These are phyloP conservation scores for Crematogaster levior DNA, from an alignment of 2,888 invertebrate genomes.

Conservation along the genomic window DNA sequence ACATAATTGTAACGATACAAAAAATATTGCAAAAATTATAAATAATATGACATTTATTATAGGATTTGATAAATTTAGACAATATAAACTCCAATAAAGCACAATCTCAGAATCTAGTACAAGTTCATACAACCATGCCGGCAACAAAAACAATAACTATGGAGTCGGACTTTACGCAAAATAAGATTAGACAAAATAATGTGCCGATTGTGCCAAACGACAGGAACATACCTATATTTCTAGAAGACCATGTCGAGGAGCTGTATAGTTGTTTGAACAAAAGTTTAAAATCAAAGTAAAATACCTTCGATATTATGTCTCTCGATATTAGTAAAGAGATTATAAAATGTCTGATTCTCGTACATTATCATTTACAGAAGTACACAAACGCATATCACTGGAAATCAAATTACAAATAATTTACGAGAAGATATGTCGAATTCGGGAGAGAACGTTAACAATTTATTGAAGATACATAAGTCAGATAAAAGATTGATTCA, in stretches of 20 bases:
- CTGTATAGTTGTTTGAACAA: slow-evolving; percentile 61
- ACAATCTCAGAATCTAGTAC: slow-evolving; percentile 5
- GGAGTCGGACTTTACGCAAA: neutral
- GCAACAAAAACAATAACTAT: neutral
- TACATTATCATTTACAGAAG: slow-evolving; percentile 67
- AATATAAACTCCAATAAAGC: neutral
- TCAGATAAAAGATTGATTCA: slow-evolving; percentile 53
- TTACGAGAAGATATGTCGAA: slow-evolving; percentile 66
- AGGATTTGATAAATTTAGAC: slow-evolving; percentile 34
- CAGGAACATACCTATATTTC: slow-evolving; percentile 75
- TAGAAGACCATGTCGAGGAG: slow-evolving; percentile 71
- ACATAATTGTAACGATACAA: neutral
- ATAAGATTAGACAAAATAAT: slow-evolving; percentile 47
- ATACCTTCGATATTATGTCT: neutral
- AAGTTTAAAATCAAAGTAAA: slow-evolving; percentile 65
- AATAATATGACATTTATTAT: slow-evolving; percentile 29
- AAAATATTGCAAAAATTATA: slow-evolving; percentile 9
- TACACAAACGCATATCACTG: slow-evolving; percentile 76
- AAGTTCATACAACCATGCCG: neutral
- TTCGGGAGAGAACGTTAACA: slow-evolving; percentile 64
- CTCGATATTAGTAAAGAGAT: neutral
- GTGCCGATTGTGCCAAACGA: slow-evolving; percentile 71
- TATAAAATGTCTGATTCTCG: slow-evolving; percentile 10
- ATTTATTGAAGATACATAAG: slow-evolving; percentile 46
- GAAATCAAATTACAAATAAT: slow-evolving; percentile 65